Evolutionary conservation across 2,888 invertebrate genomes (phyloP).

Genomic region (Ischnura elegans): DNA sequence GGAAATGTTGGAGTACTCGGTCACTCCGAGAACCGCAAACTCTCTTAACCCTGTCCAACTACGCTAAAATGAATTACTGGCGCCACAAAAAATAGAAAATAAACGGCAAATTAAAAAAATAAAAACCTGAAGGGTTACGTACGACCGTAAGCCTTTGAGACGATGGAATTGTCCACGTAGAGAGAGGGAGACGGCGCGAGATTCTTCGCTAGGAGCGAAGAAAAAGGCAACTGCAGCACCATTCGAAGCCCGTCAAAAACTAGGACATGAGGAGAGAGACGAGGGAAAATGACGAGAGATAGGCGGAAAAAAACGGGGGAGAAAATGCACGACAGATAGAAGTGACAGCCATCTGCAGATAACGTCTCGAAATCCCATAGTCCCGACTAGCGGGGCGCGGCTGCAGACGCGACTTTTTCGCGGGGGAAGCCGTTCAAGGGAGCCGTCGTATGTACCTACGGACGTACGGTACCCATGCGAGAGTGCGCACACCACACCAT

Average conservation of each 20-base stretch:
- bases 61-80: too few species aligned
- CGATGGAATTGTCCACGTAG: background rate
- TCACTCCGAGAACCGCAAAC: too few species aligned
- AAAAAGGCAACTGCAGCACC: slow-evolving; percentile 28
- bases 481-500: slow-evolving; percentile 48
- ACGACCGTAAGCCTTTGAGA: background rate
- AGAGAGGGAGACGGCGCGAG: too few species aligned
- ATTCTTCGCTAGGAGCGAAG: background rate
- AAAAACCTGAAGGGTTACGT: background rate
- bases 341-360: slow-evolving; percentile 30
- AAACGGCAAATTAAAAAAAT: too few species aligned
- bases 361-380: slow-evolving; percentile 58
- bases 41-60: too few species aligned
- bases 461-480: slow-evolving; percentile 25
- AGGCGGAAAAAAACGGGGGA: background rate
- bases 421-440: slow-evolving; percentile 45
- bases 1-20: too few species aligned
- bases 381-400: background rate
- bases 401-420: background rate
- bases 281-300: background rate
- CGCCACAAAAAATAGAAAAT: too few species aligned
- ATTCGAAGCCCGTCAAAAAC: slow-evolving; percentile 63
- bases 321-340: slow-evolving; percentile 8
- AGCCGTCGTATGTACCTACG: too few species aligned
- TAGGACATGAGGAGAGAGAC: slow-evolving; percentile 36